Conservation (phyloP, 2,113 vertebrate genomes). For the Cygnus buccinator region DNA sequence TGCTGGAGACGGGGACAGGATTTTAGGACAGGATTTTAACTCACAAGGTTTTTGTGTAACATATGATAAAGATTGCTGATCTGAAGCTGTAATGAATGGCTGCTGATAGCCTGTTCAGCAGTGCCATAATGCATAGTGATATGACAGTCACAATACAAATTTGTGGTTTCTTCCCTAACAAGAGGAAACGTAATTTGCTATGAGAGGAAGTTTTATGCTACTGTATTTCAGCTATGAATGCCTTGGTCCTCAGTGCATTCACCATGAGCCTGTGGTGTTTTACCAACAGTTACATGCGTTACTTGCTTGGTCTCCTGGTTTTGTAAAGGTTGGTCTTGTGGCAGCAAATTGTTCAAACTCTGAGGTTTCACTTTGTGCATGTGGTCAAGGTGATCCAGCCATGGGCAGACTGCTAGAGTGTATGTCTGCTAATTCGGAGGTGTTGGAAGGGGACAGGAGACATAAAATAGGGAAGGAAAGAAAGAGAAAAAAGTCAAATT, state of each 20-base stretch:
- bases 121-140: background rate
- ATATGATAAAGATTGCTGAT: background rate
- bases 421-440: background rate
- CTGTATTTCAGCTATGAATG: background rate
- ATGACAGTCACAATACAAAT: accelerated
- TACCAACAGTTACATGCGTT: background rate
- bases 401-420: background rate
- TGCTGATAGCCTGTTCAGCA: background rate
- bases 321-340: background rate
- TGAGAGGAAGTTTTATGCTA: background rate
- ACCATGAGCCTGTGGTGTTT: background rate
- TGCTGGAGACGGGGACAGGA: background rate
- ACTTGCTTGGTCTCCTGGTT: background rate
- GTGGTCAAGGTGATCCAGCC: background rate
- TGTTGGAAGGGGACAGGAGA: background rate
- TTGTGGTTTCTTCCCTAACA: background rate
- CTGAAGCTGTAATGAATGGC: background rate
- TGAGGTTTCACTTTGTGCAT: background rate
- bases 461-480: background rate
- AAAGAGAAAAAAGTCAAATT: background rate
- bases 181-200: background rate
- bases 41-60: background rate
- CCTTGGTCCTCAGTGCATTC: background rate
- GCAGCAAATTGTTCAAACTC: background rate
- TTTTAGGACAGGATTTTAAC: accelerated